Evolutionary conservation across 1,140 invertebrate genomes (phyloP).

Genomic region (Drosophila sp.): DNA sequence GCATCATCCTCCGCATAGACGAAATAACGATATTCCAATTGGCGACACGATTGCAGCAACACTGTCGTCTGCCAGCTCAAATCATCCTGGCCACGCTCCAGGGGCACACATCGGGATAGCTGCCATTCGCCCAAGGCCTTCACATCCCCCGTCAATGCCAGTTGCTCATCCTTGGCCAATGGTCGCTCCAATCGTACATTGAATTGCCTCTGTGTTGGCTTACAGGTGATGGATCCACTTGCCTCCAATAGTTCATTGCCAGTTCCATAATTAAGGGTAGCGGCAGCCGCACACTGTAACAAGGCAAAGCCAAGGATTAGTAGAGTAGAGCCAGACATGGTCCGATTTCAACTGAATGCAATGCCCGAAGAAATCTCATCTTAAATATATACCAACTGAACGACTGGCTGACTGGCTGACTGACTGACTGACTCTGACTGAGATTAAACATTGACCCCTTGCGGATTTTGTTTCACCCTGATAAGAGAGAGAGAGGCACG

Average conservation of each 20-base stretch:
- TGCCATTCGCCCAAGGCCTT: conserved; percentile 83
- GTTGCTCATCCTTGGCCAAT: conserved; percentile 75
- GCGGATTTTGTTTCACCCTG: conserved; percentile 51
- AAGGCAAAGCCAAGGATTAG: conserved; percentile 60
- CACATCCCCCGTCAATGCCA: conserved; percentile 83
- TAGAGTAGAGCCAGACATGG: conserved; percentile 41
- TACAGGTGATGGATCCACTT: conserved; percentile 40
- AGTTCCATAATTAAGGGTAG: conserved; percentile 41
- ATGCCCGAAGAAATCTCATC: not conserved
- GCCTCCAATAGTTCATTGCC: conserved; percentile 54
- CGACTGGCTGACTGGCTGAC: not conserved
- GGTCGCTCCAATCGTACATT: conserved; percentile 57
- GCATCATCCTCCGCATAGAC: conserved; percentile 83
- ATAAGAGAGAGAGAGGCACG: conserved; percentile 34
- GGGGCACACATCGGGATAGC: conserved; percentile 78
- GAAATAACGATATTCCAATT: conserved; percentile 89
- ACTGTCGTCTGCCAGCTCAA: conserved; percentile 83
- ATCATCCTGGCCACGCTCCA: conserved; percentile 62
- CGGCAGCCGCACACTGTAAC: conserved; percentile 69
- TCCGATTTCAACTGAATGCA: conserved; percentile 50
- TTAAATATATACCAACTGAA: conserved; percentile 31
- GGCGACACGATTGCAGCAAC: conserved; percentile 84
- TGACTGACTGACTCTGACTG: not conserved
- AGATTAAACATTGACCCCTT: conserved; percentile 53
- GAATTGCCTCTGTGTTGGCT: conserved; percentile 60